phyloP scores from a whole-genome alignment of 2,113 vertebrate species.

The Stigmatopora argus region DNA sequence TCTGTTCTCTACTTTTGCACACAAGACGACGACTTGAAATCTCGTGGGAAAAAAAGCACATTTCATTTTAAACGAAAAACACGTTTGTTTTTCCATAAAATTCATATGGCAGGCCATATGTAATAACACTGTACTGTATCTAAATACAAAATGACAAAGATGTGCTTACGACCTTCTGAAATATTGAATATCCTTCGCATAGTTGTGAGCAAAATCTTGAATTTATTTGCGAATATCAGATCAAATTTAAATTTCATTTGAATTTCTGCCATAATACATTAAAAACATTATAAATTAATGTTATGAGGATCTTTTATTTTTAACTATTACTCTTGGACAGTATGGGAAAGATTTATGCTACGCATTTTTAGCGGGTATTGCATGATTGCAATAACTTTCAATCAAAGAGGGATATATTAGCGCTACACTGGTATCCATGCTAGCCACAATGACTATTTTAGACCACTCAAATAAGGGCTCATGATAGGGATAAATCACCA shows the following conservation, averaged over 20 bases:
- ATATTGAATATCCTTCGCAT: not conserved
- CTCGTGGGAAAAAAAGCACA: conserved; percentile 25
- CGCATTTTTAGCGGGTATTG: no score
- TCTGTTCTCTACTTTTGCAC: conserved; percentile 35
- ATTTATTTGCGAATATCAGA: not conserved
- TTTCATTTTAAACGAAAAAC: not conserved
- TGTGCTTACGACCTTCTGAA: not conserved
- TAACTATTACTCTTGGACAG: no score
- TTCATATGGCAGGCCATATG: conserved; percentile 34
- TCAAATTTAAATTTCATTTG: not conserved
- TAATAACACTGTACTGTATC: conserved; percentile 14
- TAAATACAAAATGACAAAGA: not conserved
- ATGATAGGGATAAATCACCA: not conserved
- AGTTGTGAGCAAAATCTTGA: not conserved
- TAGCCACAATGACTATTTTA: not conserved
- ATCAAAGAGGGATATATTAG: not conserved
- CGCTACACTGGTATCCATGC: not conserved
- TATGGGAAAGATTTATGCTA: no score
- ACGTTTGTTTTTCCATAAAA: not conserved
- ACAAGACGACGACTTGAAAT: conserved; percentile 20
- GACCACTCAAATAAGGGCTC: not conserved
- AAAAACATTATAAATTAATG: no score
- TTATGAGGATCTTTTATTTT: no score
- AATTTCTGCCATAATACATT: no score
- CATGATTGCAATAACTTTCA: no score